Evolutionary conservation across 2,797 vertebrate genomes (phyloP).

Genomic region (Hirundo rustica): DNA sequence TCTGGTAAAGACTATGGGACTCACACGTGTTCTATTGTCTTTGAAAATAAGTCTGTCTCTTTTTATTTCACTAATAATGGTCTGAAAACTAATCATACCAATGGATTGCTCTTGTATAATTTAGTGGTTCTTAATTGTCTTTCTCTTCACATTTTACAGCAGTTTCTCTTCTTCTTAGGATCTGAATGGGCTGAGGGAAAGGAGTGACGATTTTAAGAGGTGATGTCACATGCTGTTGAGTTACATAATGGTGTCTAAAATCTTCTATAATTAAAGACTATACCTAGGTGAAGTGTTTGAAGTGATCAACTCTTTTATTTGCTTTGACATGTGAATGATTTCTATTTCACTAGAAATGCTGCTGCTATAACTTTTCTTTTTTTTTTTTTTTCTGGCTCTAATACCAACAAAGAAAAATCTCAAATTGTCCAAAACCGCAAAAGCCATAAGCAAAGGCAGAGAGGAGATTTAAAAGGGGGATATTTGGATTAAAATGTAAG

Average conservation of each 20-base stretch:
- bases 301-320: constrained; percentile 14
- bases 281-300: constrained; percentile 3
- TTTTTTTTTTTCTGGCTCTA: neutral
- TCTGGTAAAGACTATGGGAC: neutral
- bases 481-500: constrained; percentile 31
- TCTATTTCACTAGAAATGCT: neutral
- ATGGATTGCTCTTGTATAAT: neutral
- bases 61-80: neutral
- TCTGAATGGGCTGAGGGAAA: neutral
- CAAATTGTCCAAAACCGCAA: neutral
- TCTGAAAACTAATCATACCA: neutral
- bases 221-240: neutral
- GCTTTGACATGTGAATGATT: neutral
- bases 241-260: constrained; percentile 5
- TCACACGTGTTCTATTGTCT: accelerated
- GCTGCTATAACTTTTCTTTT: neutral
- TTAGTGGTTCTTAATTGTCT: neutral
- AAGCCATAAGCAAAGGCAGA: neutral
- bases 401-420: neutral
- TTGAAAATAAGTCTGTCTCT: neutral
- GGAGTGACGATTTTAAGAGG: neutral
- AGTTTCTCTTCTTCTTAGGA: neutral
- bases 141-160: neutral
- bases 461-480: neutral
- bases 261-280: constrained; percentile 21